Conservation (phyloP, 2,888 invertebrate species). For the Homarus gammarus region DNA sequence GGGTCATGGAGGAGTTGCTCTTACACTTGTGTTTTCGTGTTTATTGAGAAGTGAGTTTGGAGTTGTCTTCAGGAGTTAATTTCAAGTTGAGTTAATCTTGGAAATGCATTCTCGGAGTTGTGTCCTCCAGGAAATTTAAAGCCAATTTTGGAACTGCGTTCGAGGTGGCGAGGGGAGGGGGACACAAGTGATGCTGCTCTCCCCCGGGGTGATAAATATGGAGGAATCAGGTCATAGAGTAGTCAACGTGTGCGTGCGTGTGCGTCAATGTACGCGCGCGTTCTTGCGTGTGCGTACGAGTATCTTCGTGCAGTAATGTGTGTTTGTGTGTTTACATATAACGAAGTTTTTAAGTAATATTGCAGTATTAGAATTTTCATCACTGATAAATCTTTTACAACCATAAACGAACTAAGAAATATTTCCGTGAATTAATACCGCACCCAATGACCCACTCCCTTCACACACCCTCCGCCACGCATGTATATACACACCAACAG, state of each 20-base stretch:
- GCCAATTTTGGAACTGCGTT: conserved; percentile 31
- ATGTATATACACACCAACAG: background rate
- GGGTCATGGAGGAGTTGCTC: conserved; percentile 13
- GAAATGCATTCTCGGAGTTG: conserved; percentile 47
- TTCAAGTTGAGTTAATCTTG: conserved; percentile 47
- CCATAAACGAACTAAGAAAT: too few relatives aligned
- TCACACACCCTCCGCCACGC: background rate
- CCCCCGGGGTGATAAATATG: background rate
- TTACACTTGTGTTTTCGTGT: conserved; percentile 29
- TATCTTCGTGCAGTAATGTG: too few relatives aligned
- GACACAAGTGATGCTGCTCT: background rate
- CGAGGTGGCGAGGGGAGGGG: too few relatives aligned
- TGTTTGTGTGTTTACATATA: too few relatives aligned
- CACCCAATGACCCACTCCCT: background rate
- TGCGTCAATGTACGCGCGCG: too few relatives aligned
- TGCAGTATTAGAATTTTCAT: too few relatives aligned
- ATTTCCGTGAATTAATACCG: too few relatives aligned
- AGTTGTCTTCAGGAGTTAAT: conserved; percentile 37
- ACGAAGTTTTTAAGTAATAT: too few relatives aligned
- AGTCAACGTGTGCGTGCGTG: too few relatives aligned
- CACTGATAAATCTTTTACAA: too few relatives aligned
- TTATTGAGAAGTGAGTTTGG: conserved; percentile 32
- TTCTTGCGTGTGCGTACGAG: too few relatives aligned
- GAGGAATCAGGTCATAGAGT: background rate
- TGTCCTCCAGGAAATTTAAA: conserved; percentile 36